Percentiles rank a stretch among this genome's conserved stretches.
These are phyloP conservation scores for Heliconius hortense DNA, from an alignment of 2,888 invertebrate genomes.

Conservation along the genomic window DNA sequence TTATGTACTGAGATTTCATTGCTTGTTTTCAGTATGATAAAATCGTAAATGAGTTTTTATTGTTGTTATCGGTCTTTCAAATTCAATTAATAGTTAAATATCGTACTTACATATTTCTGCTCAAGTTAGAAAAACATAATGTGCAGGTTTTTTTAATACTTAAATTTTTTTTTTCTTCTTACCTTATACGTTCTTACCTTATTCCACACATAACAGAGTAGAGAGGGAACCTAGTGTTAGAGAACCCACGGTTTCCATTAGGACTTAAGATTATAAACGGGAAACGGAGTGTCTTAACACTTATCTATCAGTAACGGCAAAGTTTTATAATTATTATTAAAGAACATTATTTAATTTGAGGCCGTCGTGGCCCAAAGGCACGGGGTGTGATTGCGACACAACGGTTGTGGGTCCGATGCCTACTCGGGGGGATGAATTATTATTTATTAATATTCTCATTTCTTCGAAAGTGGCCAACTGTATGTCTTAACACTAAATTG, in stretches of 20 bases:
- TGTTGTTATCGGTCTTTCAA: neutral
- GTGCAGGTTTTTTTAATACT: too few species aligned
- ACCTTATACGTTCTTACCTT: neutral
- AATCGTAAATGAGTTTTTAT: constrained; percentile 2
- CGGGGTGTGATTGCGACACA: neutral
- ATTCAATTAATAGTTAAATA: neutral
- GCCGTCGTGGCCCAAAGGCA: neutral
- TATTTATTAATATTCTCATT: neutral
- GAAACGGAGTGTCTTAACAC: too few species aligned
- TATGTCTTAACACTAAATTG: neutral
- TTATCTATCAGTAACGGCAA: too few species aligned
- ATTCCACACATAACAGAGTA: too few species aligned
- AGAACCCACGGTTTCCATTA: too few species aligned
- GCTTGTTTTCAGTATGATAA: neutral
- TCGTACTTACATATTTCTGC: neutral
- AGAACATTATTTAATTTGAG: too few species aligned
- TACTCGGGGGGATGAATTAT: neutral
- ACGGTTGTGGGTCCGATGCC: neutral
- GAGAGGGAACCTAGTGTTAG: too few species aligned
- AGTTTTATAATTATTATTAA: too few species aligned
- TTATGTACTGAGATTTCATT: constrained; percentile 30
- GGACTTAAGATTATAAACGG: too few species aligned
- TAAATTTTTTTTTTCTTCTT: neutral
- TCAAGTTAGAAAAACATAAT: too few species aligned
- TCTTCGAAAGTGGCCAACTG: neutral